A percentile compares a stretch with the other conserved stretches of the same genome.
Conservation (phyloP, 2,113 vertebrate genomes). For the Ahaetulla prasina region DNA sequence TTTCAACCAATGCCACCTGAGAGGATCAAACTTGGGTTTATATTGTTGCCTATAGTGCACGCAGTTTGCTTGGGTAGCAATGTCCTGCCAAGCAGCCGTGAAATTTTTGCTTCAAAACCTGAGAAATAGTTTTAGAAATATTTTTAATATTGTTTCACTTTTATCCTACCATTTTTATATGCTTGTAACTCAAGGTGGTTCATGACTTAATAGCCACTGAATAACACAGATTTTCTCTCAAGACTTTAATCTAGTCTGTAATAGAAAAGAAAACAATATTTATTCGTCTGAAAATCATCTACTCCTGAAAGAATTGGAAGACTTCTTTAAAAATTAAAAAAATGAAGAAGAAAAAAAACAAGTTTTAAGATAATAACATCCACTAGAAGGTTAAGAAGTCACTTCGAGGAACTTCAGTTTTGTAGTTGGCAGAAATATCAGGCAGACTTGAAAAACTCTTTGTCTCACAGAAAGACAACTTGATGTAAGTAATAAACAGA, state of each 20-base stretch:
- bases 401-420: background rate
- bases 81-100: background rate
- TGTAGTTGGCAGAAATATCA: background rate
- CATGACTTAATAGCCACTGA: background rate
- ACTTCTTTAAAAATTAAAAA: background rate
- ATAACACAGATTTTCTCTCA: background rate
- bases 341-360: background rate
- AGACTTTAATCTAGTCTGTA: background rate
- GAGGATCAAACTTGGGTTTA: background rate
- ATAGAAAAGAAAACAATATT: background rate
- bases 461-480: background rate
- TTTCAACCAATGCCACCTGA: background rate
- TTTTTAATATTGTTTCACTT: background rate
- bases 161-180: background rate
- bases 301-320: background rate
- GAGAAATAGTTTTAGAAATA: background rate
- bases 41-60: background rate
- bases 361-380: background rate
- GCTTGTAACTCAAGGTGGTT: background rate
- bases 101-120: background rate
- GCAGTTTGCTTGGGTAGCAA: background rate
- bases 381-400: background rate
- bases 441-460: background rate
- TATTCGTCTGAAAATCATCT: background rate
- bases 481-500: background rate